Base-by-base conservation (phyloP, 2,888 invertebrate species). In the Polydrusus pterygomalis region DNA sequence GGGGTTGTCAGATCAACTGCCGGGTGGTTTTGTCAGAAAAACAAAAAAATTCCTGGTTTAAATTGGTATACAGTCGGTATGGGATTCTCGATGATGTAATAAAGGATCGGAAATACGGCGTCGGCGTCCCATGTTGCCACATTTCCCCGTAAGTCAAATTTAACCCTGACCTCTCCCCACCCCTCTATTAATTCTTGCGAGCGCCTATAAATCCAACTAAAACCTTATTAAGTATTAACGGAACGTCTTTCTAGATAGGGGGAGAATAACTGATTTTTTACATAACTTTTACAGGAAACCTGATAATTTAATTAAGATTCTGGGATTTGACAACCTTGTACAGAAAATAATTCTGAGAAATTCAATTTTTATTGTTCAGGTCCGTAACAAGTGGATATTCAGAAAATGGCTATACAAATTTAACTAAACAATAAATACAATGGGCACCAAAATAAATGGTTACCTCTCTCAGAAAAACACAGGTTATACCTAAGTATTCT, bases 11-110 rank as follows among this genome's bases (percentile, higher is more conserved):
- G 43, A 51, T 45, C 51, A 49, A 70, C 64, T 70, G 74, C 56
- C 63, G 70, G 43, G 47, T 47, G 54, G 45, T 63, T 45, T 54
- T 74, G 70, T 60, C 47, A 68, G 71, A 58, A 77, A 74, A 77
- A 63, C 68, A 69, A 77, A 74, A 73, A 74, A 70, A 67, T 65
- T 70, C 74, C 77, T 68, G 70, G 70, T 70, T n/a, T 70, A 73
- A 75, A 70, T 70, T 69, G 58, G 47, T 74, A 74, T 68, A 74
- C 65, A 56, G 58, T 70, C 62, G 51, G 69, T 64, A 74, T 62
- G 71, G 77, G 70, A 73, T 65, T 77, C 70, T 77, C 70, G 73
- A 77, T 70, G 77, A 77, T 73, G 73, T 77, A 74, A 74, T 67
- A 74, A 74, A 77, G 67, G 70, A 74, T 74, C 74, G 70, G 71